phyloP scores from a whole-genome alignment of 2,888 invertebrate species.

The Sesamia inferens region DNA sequence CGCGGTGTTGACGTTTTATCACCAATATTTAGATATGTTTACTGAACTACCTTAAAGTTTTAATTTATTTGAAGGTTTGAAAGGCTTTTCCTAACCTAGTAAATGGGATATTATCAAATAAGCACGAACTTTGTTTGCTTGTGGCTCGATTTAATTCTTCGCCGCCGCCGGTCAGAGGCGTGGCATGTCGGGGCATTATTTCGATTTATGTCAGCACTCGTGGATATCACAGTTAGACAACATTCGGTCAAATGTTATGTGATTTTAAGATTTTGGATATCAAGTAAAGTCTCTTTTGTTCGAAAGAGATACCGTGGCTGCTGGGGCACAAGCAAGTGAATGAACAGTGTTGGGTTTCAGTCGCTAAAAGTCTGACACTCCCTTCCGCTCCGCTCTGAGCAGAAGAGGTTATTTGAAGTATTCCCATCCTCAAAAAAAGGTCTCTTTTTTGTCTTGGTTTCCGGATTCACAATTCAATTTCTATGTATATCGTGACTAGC shows the following conservation, averaged over 20 bases:
- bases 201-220: constrained; percentile 20
- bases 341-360: no score
- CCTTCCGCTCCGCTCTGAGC: no score
- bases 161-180: constrained; percentile 24
- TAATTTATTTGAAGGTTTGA: not conserved
- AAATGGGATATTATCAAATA: constrained; percentile 14
- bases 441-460: not conserved
- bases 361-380: no score
- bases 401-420: no score
- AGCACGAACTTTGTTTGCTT: constrained; percentile 33
- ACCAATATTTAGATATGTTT: not conserved
- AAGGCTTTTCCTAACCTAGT: not conserved
- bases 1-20: constrained; percentile 12
- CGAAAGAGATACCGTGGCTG: no score
- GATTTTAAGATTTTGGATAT: not conserved
- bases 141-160: constrained; percentile 25
- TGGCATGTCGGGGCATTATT: constrained; percentile 23
- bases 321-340: no score
- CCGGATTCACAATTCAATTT: no score
- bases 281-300: no score
- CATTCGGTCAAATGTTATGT: not conserved
- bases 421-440: not conserved
- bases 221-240: constrained; percentile 3
- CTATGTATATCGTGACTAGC: no score
- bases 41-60: not conserved